phyloP scores from a whole-genome alignment of 2,888 invertebrate genomes.

The Hymenopus coronatus region DNA sequence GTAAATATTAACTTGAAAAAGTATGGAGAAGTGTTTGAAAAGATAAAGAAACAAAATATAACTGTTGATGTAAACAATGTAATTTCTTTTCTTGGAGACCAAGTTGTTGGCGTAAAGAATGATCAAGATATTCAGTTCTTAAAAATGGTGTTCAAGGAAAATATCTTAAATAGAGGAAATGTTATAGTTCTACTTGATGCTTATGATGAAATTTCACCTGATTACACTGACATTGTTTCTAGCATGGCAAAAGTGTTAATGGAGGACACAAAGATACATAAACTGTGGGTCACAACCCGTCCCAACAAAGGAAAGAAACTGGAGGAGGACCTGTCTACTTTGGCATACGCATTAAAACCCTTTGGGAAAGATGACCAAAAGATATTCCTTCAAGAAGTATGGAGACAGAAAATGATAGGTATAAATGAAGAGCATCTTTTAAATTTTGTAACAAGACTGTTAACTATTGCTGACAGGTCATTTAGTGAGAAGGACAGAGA shows the following conservation, averaged over 20 bases:
- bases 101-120: background rate
- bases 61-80: background rate
- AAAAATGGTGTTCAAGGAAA: background rate
- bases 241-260: constrained; percentile 4
- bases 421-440: background rate
- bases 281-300: constrained; percentile 25
- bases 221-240: background rate
- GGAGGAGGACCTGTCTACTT: background rate
- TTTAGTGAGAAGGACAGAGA: background rate
- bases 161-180: background rate
- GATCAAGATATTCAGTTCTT: background rate
- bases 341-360: constrained; percentile 10
- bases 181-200: constrained; percentile 27
- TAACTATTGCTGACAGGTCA: background rate
- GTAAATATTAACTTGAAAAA: background rate
- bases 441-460: background rate
- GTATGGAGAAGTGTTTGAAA: background rate
- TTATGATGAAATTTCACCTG: constrained; percentile 28
- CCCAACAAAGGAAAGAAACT: constrained; percentile 2
- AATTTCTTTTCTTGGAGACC: background rate
- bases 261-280: background rate
- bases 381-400: constrained; percentile 1
- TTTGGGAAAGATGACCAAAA: constrained; percentile 16
- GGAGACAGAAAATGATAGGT: background rate
- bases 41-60: background rate